Conservation (phyloP, 1,140 invertebrate genomes). For the Papilio polytes region DNA sequence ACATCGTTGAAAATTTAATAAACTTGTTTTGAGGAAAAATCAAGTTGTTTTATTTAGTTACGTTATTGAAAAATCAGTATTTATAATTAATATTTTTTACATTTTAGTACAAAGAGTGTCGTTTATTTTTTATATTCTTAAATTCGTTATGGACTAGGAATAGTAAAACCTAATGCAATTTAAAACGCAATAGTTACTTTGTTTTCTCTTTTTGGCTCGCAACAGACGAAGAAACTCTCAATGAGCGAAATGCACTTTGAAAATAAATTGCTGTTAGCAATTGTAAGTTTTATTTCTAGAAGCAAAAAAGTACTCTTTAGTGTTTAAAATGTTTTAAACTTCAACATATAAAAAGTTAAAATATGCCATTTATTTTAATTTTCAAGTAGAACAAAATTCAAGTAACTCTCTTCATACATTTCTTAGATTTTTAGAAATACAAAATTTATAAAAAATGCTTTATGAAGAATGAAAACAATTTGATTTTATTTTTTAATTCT, state of each 20-base stretch:
- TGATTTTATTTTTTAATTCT: neutral
- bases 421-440: too few species aligned
- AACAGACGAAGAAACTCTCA: conserved; percentile 25
- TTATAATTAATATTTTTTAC: neutral
- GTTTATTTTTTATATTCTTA: neutral
- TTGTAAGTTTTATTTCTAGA: conserved; percentile 8
- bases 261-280: conserved; percentile 21
- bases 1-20: neutral
- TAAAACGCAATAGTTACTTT: neutral
- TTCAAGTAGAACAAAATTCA: neutral
- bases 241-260: conserved; percentile 17
- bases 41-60: too few species aligned
- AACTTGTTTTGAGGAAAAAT: neutral
- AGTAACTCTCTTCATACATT: too few species aligned
- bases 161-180: conserved; percentile 15
- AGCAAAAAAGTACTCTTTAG: conserved; percentile 3
- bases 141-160: neutral
- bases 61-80: neutral
- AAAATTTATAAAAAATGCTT: neutral
- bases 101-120: neutral
- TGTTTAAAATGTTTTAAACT: conserved; percentile 5
- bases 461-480: neutral
- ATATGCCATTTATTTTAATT: neutral
- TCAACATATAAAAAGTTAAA: neutral
- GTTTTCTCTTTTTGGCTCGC: neutral